These are phyloP conservation scores for Synchiropus splendidus DNA, from an alignment of 2,113 vertebrate genomes.

Conservation along the genomic window DNA sequence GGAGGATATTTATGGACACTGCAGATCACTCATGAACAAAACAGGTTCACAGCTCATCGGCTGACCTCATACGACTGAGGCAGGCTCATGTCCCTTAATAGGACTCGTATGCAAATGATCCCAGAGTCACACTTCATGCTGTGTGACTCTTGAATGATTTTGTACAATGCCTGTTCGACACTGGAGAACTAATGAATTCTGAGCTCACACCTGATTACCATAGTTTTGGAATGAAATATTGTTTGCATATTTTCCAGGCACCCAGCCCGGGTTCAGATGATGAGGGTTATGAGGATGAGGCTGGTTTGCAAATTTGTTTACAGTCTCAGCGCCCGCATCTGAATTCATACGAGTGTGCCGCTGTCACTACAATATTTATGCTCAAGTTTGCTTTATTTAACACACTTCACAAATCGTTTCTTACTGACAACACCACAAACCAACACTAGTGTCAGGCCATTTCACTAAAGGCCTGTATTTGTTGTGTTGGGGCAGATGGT, in stretches of 20 bases:
- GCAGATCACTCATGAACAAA: slow-evolving; percentile 20
- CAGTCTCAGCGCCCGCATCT: background rate
- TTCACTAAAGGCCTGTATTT: too few species aligned
- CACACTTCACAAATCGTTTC: too few species aligned
- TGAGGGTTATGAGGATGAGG: slow-evolving; percentile 20
- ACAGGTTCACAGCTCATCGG: slow-evolving; percentile 20
- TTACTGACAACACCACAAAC: too few species aligned
- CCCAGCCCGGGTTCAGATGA: slow-evolving; percentile 18
- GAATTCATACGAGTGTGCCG: too few species aligned
- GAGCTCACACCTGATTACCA: slow-evolving; percentile 31
- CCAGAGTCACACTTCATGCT: slow-evolving; percentile 35
- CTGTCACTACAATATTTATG: too few species aligned
- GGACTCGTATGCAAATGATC: slow-evolving; percentile 40
- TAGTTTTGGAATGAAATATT: slow-evolving; percentile 26
- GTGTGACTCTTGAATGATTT: slow-evolving; percentile 30
- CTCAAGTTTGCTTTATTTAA: too few species aligned
- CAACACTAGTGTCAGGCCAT: too few species aligned
- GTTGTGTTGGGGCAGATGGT: too few species aligned
- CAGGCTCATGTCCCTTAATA: slow-evolving; percentile 36
- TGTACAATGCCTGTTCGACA: slow-evolving; percentile 29
- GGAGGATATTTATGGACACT: slow-evolving; percentile 23
- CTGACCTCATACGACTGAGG: slow-evolving; percentile 14
- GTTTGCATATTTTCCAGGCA: slow-evolving; percentile 43
- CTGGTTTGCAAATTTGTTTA: slow-evolving; percentile 16
- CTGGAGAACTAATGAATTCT: slow-evolving; percentile 36